phyloP scores from a whole-genome alignment of 2,113 vertebrate species.

The Brachyistius frenatus region DNA sequence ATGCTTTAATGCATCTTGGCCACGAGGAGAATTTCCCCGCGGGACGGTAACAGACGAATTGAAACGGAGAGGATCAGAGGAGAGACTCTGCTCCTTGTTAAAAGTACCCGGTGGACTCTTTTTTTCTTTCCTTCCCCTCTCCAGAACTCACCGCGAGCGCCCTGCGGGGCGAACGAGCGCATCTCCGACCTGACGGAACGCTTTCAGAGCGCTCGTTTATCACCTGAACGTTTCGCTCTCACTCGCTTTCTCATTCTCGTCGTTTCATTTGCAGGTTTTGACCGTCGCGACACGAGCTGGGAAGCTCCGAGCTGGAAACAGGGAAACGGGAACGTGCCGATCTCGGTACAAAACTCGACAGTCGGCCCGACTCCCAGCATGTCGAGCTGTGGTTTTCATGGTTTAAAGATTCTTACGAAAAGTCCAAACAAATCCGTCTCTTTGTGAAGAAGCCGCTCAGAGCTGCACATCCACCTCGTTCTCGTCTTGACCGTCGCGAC shows the following conservation, averaged over 20 bases:
- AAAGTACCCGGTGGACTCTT: slow-evolving; percentile 21
- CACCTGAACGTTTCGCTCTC: too few relatives aligned
- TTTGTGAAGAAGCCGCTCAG: too few relatives aligned
- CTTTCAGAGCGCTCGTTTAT: background rate
- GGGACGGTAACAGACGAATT: slow-evolving; percentile 41
- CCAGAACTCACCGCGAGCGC: background rate
- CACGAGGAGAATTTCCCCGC: slow-evolving; percentile 37
- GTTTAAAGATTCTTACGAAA: too few relatives aligned
- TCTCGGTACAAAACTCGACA: too few relatives aligned
- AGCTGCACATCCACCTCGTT: too few relatives aligned
- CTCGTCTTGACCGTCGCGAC: too few relatives aligned
- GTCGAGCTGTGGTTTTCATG: too few relatives aligned
- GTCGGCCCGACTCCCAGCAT: too few relatives aligned
- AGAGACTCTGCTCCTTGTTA: slow-evolving; percentile 14
- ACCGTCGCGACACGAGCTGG: too few relatives aligned
- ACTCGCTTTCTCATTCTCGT: background rate
- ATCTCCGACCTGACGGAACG: background rate
- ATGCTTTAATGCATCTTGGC: slow-evolving; percentile 41
- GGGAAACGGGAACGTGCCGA: too few relatives aligned
- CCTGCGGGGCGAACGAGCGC: background rate
- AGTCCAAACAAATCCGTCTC: too few relatives aligned
- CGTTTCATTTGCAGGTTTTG: background rate
- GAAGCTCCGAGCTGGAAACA: too few relatives aligned
- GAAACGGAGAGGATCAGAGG: slow-evolving; percentile 44
- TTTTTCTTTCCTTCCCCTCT: background rate